Evolutionary conservation across 2,888 invertebrate genomes (phyloP).

Genomic region (Drosophila multiciliata): DNA sequence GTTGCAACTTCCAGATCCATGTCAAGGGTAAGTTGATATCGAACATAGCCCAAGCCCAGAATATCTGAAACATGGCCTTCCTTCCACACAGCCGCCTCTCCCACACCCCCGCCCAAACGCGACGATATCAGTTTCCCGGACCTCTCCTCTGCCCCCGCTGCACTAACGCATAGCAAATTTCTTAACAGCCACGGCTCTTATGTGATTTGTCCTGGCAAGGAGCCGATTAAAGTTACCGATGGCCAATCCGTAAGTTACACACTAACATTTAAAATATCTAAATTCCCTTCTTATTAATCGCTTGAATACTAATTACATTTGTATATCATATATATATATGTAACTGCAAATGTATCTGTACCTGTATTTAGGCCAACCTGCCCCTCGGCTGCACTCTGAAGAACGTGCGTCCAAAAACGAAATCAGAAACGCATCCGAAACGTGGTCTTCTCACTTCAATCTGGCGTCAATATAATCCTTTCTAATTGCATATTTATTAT

Average conservation of each 20-base stretch:
- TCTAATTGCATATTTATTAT: conserved; percentile 35
- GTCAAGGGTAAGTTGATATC: conserved; percentile 86
- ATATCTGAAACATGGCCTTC: not conserved
- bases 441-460: conserved; percentile 70
- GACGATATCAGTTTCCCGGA: conserved; percentile 29
- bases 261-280: not conserved
- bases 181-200: conserved; percentile 81
- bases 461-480: conserved; percentile 57
- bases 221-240: conserved; percentile 82
- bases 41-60: not conserved
- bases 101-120: conserved; percentile 6
- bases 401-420: conserved; percentile 76
- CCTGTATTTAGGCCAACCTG: conserved; percentile 76
- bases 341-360: not conserved
- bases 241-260: conserved; percentile 83
- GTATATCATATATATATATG: conserved; percentile 8
- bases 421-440: conserved; percentile 53
- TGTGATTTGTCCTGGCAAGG: conserved; percentile 82
- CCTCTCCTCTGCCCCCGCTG: conserved; percentile 19
- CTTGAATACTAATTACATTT: conserved; percentile 6
- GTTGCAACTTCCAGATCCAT: conserved; percentile 88
- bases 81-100: conserved; percentile 31
- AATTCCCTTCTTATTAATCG: not conserved
- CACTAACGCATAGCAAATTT: conserved; percentile 26
- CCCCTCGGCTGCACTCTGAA: conserved; percentile 83